Base-by-base conservation (phyloP, 37 sponge, comb jelly and placozoan species). In the Tethya wilhelma region DNA sequence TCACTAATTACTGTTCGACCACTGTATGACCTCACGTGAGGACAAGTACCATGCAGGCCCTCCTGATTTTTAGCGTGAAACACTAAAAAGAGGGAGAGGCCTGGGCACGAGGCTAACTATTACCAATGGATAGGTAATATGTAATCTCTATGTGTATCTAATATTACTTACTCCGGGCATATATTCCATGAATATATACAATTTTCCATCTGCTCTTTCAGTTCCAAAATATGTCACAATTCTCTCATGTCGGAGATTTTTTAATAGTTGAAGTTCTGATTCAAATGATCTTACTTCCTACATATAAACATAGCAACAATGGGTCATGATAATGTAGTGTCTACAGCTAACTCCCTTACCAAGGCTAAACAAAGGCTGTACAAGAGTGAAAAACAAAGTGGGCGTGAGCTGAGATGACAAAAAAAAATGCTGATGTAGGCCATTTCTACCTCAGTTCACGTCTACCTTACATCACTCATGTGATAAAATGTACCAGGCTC, bases 101-200 rank as follows among this genome's bases (percentile, higher is more conserved):
- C n/a, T n/a, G n/a, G n/a, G n/a, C n/a, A n/a, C n/a, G n/a, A n/a
- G n/a, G n/a, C n/a, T n/a, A 41, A n/a, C 8, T 33, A 11, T 40
- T 33, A 34, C n/a, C 6, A 68, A 9, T 25, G 22, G 41, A n/a
- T 6, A 36, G 22, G 14, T 11, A 62, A 62, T 22, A 22, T 59
- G 26, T 38, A 74, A 14, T 62, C 23, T 29, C 12, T 19, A 20
- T 19, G 33, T 44, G 30, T 29, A 37, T 40, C 4, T 22, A 73
- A 0, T 33, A 65, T 43, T 11, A 30, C 94, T 79, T 40, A 95
- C 96, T 65, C 98, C 98, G 19, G 98, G 87, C 96, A 97, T 92
- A 77, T 90, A 97, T 71, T 97, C 98, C 86, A 95, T 97, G 60
- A 97, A 94, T 59, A 97, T 97, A 32, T 75, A 92, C 23, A 97